Conservation (phyloP, 2,113 vertebrate species). For the Etia nguti region DNA sequence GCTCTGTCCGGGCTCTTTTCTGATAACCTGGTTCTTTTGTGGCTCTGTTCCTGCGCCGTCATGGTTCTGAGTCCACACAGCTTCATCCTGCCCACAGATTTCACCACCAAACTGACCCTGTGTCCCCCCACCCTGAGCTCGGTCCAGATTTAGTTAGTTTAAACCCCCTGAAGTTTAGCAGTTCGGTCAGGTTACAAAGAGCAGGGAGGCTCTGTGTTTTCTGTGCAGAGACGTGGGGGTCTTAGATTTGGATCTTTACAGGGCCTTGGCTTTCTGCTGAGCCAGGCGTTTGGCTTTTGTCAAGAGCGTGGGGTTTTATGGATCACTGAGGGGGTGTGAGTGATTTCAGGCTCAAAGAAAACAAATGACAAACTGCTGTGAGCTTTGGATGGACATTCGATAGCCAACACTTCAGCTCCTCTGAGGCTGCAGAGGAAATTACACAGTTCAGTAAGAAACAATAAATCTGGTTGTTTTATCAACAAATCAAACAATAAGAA, state of each 20-base stretch:
- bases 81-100: background rate
- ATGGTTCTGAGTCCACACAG: background rate
- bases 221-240: background rate
- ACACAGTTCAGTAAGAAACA: background rate
- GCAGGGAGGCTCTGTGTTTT: background rate
- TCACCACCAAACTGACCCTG: background rate
- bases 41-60: accelerated
- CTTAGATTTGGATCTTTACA: background rate
- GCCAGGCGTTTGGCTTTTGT: background rate
- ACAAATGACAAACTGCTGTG: constrained; percentile 16
- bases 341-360: background rate
- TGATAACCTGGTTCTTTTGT: background rate
- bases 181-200: background rate
- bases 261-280: background rate
- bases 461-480: background rate
- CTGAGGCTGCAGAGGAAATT: background rate
- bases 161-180: constrained; percentile 9
- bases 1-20: background rate
- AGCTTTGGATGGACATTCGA: background rate
- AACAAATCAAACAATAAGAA: background rate
- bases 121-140: background rate
- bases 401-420: background rate
- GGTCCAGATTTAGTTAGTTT: background rate
- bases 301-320: background rate
- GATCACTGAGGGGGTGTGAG: background rate